These are phyloP conservation scores for Hypercompe scribonia DNA, from an alignment of 2,888 invertebrate genomes.

Conservation along the genomic window DNA sequence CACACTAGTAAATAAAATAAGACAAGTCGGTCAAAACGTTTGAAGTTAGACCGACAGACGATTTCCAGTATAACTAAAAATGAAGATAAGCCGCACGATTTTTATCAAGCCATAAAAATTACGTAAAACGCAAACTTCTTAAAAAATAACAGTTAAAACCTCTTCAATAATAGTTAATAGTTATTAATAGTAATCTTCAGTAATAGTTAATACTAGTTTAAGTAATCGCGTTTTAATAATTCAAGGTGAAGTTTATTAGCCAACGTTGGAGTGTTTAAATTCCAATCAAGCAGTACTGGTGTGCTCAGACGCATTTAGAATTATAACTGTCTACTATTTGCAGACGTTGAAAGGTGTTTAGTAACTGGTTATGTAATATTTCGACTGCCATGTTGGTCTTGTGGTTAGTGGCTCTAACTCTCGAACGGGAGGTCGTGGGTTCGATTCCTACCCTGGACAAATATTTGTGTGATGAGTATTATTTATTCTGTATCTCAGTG, in stretches of 20 bases:
- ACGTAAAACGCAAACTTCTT: background rate
- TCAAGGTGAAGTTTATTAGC: slow-evolving; percentile 33
- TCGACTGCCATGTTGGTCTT: no score
- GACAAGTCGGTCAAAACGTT: background rate
- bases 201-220: slow-evolving; percentile 15
- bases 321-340: slow-evolving; percentile 10
- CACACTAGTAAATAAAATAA: background rate
- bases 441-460: no score
- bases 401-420: no score
- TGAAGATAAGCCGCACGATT: background rate
- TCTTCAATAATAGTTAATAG: slow-evolving; percentile 8
- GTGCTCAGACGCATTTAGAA: slow-evolving; percentile 6
- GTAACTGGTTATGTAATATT: background rate
- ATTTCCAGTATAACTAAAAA: background rate
- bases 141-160: slow-evolving; percentile 12
- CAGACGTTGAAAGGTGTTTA: slow-evolving; percentile 10
- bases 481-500: no score
- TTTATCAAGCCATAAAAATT: background rate
- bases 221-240: slow-evolving; percentile 33
- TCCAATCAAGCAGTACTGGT: slow-evolving; percentile 35
- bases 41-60: background rate
- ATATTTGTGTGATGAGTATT: no score
- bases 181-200: no score
- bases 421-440: no score
- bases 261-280: slow-evolving; percentile 33